These are phyloP conservation scores for Malthinus seriepunctatus DNA, from an alignment of 2,888 invertebrate species.

Conservation along the genomic window DNA sequence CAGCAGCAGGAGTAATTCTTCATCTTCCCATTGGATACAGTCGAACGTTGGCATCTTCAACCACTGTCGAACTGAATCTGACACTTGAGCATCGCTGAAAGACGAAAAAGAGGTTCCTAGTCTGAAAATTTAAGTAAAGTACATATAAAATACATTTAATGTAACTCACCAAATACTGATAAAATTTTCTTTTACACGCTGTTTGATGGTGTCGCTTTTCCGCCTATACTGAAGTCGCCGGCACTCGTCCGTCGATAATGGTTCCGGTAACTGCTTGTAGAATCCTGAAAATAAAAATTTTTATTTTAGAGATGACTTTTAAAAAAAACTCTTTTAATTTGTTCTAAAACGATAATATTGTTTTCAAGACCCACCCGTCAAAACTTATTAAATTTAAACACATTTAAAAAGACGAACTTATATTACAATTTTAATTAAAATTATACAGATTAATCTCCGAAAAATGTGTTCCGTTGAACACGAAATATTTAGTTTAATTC, in stretches of 20 bases:
- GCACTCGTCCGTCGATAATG: constrained; percentile 60
- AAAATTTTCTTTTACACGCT: constrained; percentile 63
- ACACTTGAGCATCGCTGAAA: constrained; percentile 66
- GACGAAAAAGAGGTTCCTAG: constrained; percentile 21
- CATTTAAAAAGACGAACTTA: no score
- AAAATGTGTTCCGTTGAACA: no score
- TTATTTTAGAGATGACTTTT: no score
- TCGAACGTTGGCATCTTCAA: constrained; percentile 75
- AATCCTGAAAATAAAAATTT: constrained; percentile 56
- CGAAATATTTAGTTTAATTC: no score
- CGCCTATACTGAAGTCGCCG: constrained; percentile 62
- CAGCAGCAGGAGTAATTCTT: constrained; percentile 74
- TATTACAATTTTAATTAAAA: no score
- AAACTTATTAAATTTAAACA: no score
- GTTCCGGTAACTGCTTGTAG: constrained; percentile 65
- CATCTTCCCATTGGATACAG: constrained; percentile 81
- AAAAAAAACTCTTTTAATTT: no score
- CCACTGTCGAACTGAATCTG: constrained; percentile 65
- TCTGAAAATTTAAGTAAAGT: constrained; percentile 22
- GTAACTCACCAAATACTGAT: constrained; percentile 62
- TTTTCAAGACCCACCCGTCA: no score
- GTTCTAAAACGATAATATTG: no score
- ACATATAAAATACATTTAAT: constrained; percentile 21
- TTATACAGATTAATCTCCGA: no score
- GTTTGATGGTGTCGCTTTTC: constrained; percentile 63